A percentile compares a stretch with the other conserved stretches of the same genome.
These are phyloP conservation scores for Cryptosula pallasiana DNA, from an alignment of 2,888 invertebrate genomes.

Conservation along the genomic window DNA sequence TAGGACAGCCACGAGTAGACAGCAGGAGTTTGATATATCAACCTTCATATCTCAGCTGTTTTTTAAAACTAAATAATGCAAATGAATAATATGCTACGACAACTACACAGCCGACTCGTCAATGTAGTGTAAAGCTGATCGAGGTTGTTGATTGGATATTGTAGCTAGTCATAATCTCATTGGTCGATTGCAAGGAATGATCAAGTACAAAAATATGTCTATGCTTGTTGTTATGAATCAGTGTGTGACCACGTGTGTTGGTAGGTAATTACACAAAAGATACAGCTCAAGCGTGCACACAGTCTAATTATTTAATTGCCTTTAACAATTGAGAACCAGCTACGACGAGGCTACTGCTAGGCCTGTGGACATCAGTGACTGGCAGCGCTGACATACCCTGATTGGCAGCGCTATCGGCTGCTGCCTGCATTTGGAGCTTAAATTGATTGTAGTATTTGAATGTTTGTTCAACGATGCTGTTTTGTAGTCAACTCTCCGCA, in stretches of 20 bases:
- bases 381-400: too few relatives aligned
- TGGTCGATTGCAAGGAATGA: neutral
- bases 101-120: neutral
- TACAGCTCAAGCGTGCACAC: slow-evolving; percentile 15
- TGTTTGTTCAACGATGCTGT: too few relatives aligned
- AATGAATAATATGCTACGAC: neutral
- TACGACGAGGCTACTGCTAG: too few relatives aligned
- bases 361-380: too few relatives aligned
- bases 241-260: slow-evolving; percentile 1
- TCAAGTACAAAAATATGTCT: slow-evolving; percentile 11
- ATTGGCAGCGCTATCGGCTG: too few relatives aligned
- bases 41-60: neutral
- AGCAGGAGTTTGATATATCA: neutral
- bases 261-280: neutral
- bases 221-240: neutral
- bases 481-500: too few relatives aligned
- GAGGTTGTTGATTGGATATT: neutral
- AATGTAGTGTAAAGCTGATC: neutral
- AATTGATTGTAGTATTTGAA: too few relatives aligned
- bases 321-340: neutral
- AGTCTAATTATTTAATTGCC: slow-evolving; percentile 17
- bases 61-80: neutral
- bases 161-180: neutral
- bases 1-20: neutral
- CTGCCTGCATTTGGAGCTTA: too few relatives aligned